Evolutionary conservation across 2,888 invertebrate species (phyloP), one percentile per base, ranked within the genome.

Genomic region (Macaria liturata): DNA sequence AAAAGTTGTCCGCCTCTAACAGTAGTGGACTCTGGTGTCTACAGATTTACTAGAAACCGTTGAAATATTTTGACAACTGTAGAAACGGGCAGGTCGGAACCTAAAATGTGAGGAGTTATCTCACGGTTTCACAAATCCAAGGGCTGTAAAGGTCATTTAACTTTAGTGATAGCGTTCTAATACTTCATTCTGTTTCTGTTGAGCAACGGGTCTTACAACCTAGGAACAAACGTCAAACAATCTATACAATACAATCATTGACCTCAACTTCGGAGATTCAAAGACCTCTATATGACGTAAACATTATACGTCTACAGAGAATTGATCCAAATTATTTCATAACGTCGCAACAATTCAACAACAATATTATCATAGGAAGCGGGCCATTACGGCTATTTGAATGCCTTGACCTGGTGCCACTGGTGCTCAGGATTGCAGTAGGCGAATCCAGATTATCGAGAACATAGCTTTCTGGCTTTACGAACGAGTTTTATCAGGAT

Each of bases 341-440:
- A 65, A 64, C 54, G 44, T 47, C 46, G 59, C 47, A n/a, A n/a
- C n/a, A n/a, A n/a, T 51, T 46, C 59, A 59, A 58, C 59, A 61
- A 60, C 58, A 60, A 64, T 59, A 52, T 52, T 48, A 20, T 34
- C 39, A 61, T 55, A 68, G 69, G 72, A 74, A 73, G 72, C 63
- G 63, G 46, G 49, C 62, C 59, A 69, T 66, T 64, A 65, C 54
- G 46, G 61, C 60, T 66, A 70, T 66, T 66, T 57, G 50, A 51
- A 61, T 61, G 59, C 76, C 74, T 71, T 76, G 76, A 75, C 75
- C 76, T 47, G 61, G 7, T n/a, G 20, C 20, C 20, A 20, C 20
- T 3, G 48, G 48, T 55, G 48, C 20, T 20, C 20, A 20, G 48
- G 55, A 54, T 52, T 49, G 46, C 49, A 52, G 54, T 50, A 48